Base-by-base conservation (phyloP, 2,888 invertebrate genomes). In the Stenodema calcarata region DNA sequence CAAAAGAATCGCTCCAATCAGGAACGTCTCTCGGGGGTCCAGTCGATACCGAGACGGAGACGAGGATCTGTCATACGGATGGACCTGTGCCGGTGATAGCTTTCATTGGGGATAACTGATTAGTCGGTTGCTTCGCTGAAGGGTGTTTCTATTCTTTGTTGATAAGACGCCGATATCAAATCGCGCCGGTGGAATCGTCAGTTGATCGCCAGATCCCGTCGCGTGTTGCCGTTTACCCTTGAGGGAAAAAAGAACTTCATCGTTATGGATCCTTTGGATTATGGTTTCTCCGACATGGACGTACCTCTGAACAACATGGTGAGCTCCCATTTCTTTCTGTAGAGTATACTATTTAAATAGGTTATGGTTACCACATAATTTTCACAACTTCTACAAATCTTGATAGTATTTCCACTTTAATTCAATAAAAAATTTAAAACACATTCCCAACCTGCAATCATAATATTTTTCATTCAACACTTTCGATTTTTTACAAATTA, bases 221-320 rank as follows among this genome's bases (percentile, higher is more conserved):
- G 23, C 27, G 62, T 23, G 62, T 23, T 23, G 62, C 23, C 62
- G 62, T 62, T 62, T 47, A 4, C 23, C 18, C 9, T 4, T 62
- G 18, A 23, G 11, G 11, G n/a, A n/a, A n/a, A 23, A 23, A 4
- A 62, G 23, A 11, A 11, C 62, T 2, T 35, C 35, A 35, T 23
- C 0, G n/a, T 23, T 23, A 62, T 62, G 62, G 62, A 62, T 27
- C 7, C 23, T 62, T 9, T 62, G 62, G 62, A 62, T 62, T 62
- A 23, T 62, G 62, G 62, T 18, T 62, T 62, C 23, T 62, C 62
- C 0, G 62, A 62, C 18, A 62, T 62, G 62, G 73, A 73, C 73
- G 73, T 73, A 73, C 73, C 73, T 41, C 73, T 73, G 35, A 73
- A 73, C 73, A 30, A 73, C 35, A 35, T 73, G 73, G 73, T 73